Evolutionary conservation across 2,113 vertebrate genomes (phyloP), one percentile per base, ranked within the genome.

Genomic region (Dolichotis patagonum): DNA sequence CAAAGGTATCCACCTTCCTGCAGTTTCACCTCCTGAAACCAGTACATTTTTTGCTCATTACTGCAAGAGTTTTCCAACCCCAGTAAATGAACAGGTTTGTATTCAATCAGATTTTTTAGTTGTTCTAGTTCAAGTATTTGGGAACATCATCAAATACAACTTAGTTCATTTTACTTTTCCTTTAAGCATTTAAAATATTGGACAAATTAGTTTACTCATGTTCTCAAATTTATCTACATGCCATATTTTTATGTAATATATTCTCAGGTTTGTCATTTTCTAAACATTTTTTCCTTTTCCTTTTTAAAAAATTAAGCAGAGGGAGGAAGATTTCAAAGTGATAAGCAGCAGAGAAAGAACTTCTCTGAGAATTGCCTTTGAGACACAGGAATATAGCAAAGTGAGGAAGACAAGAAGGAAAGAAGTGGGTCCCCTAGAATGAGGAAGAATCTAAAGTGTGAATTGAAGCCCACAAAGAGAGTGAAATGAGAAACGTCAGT

Each of bases 171-270:
- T 83, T 86, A 85, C 92, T 46, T 92, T 16, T 77, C 32, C 7
- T 43, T 82, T 54, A 92, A 35, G 7, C 67, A 89, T 35, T 77
- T 6, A 90, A 71, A 90, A 26, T 83, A 78, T 35, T 52, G 38
- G 20, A 60, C 24, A 67, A 88, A 94, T 56, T 85, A 87, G 60
- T 96, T 78, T 63, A 30, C 80, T 81, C 89, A 84, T 77, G 24
- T 38, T 35, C 20, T 96, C 91, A 84, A 88, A 73, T 9, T 80
- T 71, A 43, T 62, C 52, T 83, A 38, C 43, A 63, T 49, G 58
- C 4, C 26, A 58, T 58, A 60, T 67, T 91, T 60, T 89, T 77
- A 94, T 67, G n/a, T 46, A 73, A 88, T 81, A 14, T 46, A n/a
- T 19, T 94, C 2, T 88, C 32, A 14, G 58, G 4, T 67, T 85